Base-by-base conservation (phyloP, 1,140 invertebrate species). In the Zaprionus ornatus region DNA sequence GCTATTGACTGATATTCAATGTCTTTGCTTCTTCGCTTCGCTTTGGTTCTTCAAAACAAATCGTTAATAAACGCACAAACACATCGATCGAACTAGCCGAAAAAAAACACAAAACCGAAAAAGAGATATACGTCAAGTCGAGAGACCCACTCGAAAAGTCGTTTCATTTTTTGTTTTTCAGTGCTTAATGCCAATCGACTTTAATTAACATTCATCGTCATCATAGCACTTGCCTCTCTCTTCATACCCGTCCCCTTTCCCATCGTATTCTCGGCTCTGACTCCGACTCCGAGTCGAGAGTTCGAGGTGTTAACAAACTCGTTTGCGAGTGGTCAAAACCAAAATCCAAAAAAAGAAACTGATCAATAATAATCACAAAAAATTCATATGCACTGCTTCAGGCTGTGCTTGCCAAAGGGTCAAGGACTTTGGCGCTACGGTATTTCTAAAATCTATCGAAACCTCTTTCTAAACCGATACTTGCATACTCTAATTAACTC, bases 241-340 rank as follows among this genome's bases (percentile, higher is more conserved):
- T 9, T 1, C 37, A 15, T 17, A n/a, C 40, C 7, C 40, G 40
- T 17, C 40, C 15, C 45, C 45, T 23, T 50, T 19, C 19, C 45
- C 19, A 50, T 23, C 10, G 2, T 7, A 45, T 45, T 50, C 45
- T 50, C 17, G 21, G 45, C 45, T 50, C 19, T 50, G 45, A 10
- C 19, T 50, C 19, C 19, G 45, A 23, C 45, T 50, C 19, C 45
- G 21, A 50, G 9, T 50, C 45, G 45, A 50, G 45, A 50, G 45
- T 50, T 66, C 60, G 48, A 87, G 77, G 77, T 82, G 83, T 87
- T 87, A 82, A 79, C 66, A 87, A 87, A 88, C 83, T 80, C 73
- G 82, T 86, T 87, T 87, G 57, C 62, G 57, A 86, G 64, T 78
- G 70, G 57, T 71, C 64, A 48, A 23, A 19, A 23, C 45, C 40